A percentile compares a stretch with the other conserved stretches of the same genome.
phyloP scores from a whole-genome alignment of 2,113 vertebrate genomes.

The Chelonoidis abingdonii region DNA sequence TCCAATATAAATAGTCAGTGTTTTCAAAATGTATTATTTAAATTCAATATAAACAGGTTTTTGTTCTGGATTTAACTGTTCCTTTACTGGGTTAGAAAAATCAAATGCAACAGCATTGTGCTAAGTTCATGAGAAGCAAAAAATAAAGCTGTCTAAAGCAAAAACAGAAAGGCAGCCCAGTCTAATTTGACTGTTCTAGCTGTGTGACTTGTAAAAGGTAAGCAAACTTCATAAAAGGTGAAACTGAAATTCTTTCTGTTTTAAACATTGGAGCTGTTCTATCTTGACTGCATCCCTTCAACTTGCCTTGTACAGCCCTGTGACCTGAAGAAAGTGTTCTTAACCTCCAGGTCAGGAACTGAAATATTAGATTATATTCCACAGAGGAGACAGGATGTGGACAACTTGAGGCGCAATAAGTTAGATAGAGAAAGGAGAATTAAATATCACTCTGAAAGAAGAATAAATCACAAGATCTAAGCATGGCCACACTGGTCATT shows the following conservation, averaged over 20 bases:
- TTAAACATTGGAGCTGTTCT: background rate
- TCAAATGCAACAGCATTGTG: background rate
- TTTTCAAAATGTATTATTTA: background rate
- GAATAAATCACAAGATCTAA: background rate
- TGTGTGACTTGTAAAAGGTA: background rate
- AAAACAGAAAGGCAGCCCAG: background rate
- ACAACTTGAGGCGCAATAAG: background rate
- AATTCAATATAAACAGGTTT: too few species aligned
- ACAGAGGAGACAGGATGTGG: background rate
- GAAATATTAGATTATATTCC: background rate
- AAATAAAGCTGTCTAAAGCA: background rate
- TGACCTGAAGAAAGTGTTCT: background rate
- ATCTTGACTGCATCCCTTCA: background rate
- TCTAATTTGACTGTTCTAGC: background rate
- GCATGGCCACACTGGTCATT: background rate
- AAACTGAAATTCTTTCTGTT: background rate
- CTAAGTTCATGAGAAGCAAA: background rate
- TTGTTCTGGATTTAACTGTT: background rate
- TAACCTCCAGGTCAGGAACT: background rate
- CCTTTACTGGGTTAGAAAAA: background rate
- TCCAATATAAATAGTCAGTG: background rate
- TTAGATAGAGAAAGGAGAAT: background rate
- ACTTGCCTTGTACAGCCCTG: background rate
- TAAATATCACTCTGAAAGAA: background rate
- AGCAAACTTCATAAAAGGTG: background rate